Percentiles rank a stretch among this genome's conserved stretches.
phyloP scores from a whole-genome alignment of 2,888 invertebrate species.

The Campaea margaritaria region DNA sequence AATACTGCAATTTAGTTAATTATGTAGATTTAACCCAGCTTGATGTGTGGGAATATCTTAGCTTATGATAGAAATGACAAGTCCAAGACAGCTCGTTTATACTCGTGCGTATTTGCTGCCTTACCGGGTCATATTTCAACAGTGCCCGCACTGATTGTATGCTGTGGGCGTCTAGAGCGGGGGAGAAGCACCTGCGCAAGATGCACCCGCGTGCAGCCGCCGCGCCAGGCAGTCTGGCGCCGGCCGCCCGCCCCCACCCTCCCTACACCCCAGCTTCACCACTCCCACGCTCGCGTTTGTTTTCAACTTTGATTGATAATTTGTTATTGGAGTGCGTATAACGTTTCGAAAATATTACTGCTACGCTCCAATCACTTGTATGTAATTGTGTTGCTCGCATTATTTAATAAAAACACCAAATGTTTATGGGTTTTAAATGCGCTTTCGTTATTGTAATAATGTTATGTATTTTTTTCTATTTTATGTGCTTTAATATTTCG shows the following conservation, averaged over 20 bases:
- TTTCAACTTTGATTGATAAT: conserved; percentile 85
- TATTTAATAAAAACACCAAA: not conserved
- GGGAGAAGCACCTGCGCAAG: conserved; percentile 74
- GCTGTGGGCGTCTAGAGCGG: conserved; percentile 34
- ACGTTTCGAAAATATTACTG: conserved; percentile 64
- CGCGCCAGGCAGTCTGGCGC: conserved; percentile 82
- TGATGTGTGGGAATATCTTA: too few species aligned
- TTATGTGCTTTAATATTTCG: too few species aligned
- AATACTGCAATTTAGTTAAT: too few species aligned
- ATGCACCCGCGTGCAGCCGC: conserved; percentile 66
- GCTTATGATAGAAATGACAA: too few species aligned
- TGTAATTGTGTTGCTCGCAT: not conserved
- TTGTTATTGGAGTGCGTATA: conserved; percentile 80
- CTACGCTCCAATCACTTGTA: conserved; percentile 2
- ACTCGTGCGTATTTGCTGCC: not conserved
- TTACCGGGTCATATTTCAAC: not conserved
- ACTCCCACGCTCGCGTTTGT: conserved; percentile 74
- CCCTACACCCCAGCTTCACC: conserved; percentile 43
- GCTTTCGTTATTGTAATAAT: too few species aligned
- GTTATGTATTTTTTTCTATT: too few species aligned
- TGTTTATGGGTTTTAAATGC: not conserved
- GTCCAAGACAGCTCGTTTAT: not conserved
- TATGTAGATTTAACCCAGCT: too few species aligned
- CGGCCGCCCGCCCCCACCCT: conserved; percentile 48
- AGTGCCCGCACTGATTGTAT: conserved; percentile 26